Percentiles rank a stretch among this genome's conserved stretches.
Evolutionary conservation across 2,113 vertebrate genomes (phyloP).

Genomic region (Percopsis transmontana): DNA sequence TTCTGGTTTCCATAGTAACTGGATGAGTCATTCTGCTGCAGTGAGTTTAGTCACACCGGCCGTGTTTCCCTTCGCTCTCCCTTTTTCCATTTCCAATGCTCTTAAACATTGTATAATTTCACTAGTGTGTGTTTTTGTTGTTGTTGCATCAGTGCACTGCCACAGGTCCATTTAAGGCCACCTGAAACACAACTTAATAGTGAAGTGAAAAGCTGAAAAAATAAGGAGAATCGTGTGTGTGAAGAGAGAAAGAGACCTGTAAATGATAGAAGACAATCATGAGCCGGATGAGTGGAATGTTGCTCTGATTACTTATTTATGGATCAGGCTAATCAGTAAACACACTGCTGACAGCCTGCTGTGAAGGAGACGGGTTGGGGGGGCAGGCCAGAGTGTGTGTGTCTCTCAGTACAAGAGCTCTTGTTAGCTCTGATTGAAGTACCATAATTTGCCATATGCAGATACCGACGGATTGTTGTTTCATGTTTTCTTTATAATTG

Average conservation of each 20-base stretch:
- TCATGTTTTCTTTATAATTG: conserved; percentile 33
- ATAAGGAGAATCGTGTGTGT: conserved; percentile 6
- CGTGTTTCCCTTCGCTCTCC: conserved; percentile 21
- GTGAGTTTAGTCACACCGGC: conserved; percentile 65
- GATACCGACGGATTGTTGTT: conserved; percentile 15
- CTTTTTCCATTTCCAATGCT: conserved; percentile 16
- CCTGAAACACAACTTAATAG: background rate
- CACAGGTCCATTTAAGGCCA: conserved; percentile 1
- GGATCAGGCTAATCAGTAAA: conserved; percentile 68
- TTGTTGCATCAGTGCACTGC: conserved; percentile 1
- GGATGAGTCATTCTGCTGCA: conserved; percentile 81
- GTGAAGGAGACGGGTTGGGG: conserved; percentile 35
- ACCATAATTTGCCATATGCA: conserved; percentile 14
- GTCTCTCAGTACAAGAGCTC: conserved; percentile 24
- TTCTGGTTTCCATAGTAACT: conserved; percentile 78
- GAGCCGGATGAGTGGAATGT: conserved; percentile 49
- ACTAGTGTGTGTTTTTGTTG: background rate
- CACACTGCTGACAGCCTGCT: conserved; percentile 53
- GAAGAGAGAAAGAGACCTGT: background rate
- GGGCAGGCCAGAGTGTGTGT: background rate
- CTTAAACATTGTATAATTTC: background rate
- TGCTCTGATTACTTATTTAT: conserved; percentile 74
- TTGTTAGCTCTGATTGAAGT: conserved; percentile 40
- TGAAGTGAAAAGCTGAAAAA: background rate
- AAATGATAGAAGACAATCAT: conserved; percentile 16